Conservation (phyloP, 2,113 vertebrate species). For the Thamnaconus septentrionalis region DNA sequence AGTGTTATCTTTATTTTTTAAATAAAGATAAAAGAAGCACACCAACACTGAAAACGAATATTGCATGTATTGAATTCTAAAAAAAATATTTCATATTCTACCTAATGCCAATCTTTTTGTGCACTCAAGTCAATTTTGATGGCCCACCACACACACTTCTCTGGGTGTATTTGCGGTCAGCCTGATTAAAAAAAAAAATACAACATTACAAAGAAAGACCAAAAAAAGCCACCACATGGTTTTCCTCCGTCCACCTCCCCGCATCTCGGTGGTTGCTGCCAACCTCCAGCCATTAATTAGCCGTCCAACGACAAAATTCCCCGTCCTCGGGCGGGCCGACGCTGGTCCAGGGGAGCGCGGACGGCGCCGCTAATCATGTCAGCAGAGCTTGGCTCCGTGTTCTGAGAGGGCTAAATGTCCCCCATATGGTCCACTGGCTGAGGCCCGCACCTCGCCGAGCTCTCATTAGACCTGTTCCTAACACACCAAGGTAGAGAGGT, state of each 20-base stretch:
- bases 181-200: constrained; percentile 26
- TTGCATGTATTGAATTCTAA: too few relatives aligned
- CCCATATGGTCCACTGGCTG: constrained; percentile 96
- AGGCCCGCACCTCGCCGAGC: constrained; percentile 84
- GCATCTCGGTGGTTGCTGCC: constrained; percentile 42
- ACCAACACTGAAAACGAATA: too few relatives aligned
- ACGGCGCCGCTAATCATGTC: constrained; percentile 91
- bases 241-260: constrained; percentile 34
- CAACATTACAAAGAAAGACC: too few relatives aligned
- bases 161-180: constrained; percentile 2
- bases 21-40: too few relatives aligned
- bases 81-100: too few relatives aligned
- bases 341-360: constrained; percentile 82
- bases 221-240: constrained; percentile 31
- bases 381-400: constrained; percentile 91
- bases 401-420: constrained; percentile 96
- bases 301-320: constrained; percentile 55
- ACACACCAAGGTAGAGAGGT: constrained; percentile 79
- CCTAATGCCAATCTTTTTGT: too few relatives aligned
- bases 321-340: constrained; percentile 43
- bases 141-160: neutral
- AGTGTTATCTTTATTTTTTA: too few relatives aligned
- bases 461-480: constrained; percentile 81
- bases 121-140: too few relatives aligned
- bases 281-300: constrained; percentile 70